Base-by-base conservation (phyloP, 2,113 vertebrate species). In the Stercorarius parasiticus region DNA sequence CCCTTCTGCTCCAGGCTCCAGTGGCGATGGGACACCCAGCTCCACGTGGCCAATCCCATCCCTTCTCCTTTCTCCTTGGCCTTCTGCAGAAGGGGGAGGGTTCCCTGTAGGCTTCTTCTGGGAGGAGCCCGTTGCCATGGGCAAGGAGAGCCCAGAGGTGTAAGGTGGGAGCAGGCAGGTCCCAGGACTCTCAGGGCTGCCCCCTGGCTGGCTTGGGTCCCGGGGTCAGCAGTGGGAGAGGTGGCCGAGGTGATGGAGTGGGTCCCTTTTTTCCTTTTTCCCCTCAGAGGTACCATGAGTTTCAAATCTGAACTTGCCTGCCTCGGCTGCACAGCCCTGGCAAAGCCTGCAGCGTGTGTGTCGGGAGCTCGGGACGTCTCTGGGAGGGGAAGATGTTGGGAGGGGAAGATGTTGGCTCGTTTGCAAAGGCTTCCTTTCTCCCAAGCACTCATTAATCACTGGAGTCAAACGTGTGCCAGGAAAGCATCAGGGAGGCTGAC, bases 381-480 rank as follows among this genome's bases (percentile, higher is more conserved):
- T 17, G 77, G 90, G 66, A 85, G 84, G 66, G 88, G 67, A 87
- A 38, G 71, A 26, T 73, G 62, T 47, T 94, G 95, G 95, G 65
- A 85, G 84, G 66, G 88, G 67, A 88, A 38, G 71, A 27, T 78
- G 64, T 43, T 94, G 95, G 95, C 95, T 95, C 38, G 0, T 83
- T 80, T 67, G 94, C 96, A 92, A 96, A 97, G 90, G 72, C 73
- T 93, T 88, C 82, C n/a, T 94, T 81, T 83, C 88, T 94, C 93
- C 92, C 50, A 16, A 88, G 79, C 70, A 3, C 34, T 80, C 92
- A 40, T 96, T 86, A 93, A 90, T 97, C 96, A 79, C 80, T 2
- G 38, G 76, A 56, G 72, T 21, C 50, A 17, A 40, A 26, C 40
- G 2, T 15, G 72, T 88, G 94, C 95, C 94, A 94, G 90, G 42